These are phyloP conservation scores for Callospermophilus lateralis DNA, from an alignment of 2,113 vertebrate species.

Conservation along the genomic window DNA sequence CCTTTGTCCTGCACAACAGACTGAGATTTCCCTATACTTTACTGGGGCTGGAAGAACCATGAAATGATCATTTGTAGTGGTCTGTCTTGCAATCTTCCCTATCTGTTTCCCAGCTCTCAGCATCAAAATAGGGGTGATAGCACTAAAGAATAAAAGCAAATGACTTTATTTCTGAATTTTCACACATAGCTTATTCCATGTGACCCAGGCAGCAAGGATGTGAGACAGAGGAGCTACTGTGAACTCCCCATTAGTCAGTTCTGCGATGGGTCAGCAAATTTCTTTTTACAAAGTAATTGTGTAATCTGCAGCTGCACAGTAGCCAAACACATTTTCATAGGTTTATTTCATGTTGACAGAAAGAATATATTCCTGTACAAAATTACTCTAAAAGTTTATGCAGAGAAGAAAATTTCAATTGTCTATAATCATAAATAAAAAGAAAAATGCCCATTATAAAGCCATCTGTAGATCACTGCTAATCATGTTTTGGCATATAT, in stretches of 20 bases:
- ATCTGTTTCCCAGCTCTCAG: background rate
- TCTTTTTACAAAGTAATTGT: background rate
- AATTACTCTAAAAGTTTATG: background rate
- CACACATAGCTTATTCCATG: background rate
- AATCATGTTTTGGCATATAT: background rate
- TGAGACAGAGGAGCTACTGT: background rate
- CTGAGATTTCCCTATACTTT: background rate
- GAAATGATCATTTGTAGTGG: background rate
- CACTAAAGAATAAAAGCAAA: background rate
- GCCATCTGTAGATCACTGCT: background rate
- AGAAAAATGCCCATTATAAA: constrained; percentile 15
- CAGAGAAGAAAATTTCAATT: constrained; percentile 29
- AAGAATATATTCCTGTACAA: constrained; percentile 40
- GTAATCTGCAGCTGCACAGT: background rate
- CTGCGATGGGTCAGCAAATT: background rate
- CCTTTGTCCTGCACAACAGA: background rate
- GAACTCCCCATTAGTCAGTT: background rate
- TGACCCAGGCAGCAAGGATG: background rate
- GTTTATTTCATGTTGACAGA: constrained; percentile 53
- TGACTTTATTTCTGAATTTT: background rate
- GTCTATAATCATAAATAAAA: background rate
- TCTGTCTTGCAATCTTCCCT: background rate
- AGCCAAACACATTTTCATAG: background rate
- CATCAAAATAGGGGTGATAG: constrained; percentile 19
- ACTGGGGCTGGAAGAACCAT: background rate